phyloP scores from a whole-genome alignment of 2,797 vertebrate genomes.

The Cephalopachus bancanus region DNA sequence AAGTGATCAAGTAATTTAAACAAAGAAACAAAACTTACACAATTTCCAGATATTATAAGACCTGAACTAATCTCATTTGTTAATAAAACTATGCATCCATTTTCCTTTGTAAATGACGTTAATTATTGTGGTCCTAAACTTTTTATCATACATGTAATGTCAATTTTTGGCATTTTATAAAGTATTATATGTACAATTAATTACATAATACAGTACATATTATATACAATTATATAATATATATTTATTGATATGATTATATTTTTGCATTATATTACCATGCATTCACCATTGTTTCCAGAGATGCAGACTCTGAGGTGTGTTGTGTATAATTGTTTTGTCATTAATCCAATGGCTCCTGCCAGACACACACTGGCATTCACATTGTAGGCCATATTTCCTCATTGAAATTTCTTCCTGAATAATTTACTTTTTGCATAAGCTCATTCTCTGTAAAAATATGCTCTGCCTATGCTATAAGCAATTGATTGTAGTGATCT shows the following conservation, averaged over 20 bases:
- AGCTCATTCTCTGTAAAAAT: slow-evolving; percentile 70
- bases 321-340: neutral
- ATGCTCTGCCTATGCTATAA: slow-evolving; percentile 3
- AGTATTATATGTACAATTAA: neutral
- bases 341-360: neutral
- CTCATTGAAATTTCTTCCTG: slow-evolving; percentile 72
- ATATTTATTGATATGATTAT: neutral
- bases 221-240: neutral
- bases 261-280: neutral
- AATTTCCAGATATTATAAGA: neutral
- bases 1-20: neutral
- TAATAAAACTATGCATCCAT: neutral
- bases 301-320: neutral
- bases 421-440: slow-evolving; percentile 68
- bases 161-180: neutral
- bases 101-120: neutral
- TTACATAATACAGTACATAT: neutral
- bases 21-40: neutral
- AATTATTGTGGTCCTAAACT: neutral
- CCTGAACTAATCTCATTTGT: neutral
- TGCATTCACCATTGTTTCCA: neutral
- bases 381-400: neutral
- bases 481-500: neutral
- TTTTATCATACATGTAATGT: neutral
- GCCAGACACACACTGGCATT: neutral